Percentiles rank a stretch among this genome's conserved stretches.
phyloP scores from a whole-genome alignment of 2,797 vertebrate species.

The Microctenopoma lineatum region DNA sequence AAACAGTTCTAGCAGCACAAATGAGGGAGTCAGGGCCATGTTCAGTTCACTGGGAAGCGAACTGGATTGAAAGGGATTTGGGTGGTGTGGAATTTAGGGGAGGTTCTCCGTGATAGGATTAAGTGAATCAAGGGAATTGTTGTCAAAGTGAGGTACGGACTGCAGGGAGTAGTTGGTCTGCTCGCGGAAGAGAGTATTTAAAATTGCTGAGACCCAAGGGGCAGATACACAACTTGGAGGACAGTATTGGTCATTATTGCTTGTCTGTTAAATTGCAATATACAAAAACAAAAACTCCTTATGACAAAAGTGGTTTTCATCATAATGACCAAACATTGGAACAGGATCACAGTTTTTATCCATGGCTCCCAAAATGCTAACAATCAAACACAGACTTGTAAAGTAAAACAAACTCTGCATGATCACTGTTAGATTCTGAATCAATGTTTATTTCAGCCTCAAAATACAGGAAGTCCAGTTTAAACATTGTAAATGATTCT shows the following conservation, averaged over 20 bases:
- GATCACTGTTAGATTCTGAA: conserved; percentile 38
- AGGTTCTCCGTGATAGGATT: conserved; percentile 67
- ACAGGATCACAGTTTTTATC: background rate
- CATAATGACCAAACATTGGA: background rate
- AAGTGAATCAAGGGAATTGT: conserved; percentile 69
- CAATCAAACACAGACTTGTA: conserved; percentile 28
- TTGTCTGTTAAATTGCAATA: conserved; percentile 1
- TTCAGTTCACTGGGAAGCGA: conserved; percentile 52
- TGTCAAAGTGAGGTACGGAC: conserved; percentile 47
- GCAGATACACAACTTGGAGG: conserved; percentile 17
- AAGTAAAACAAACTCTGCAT: conserved; percentile 31
- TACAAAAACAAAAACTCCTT: conserved; percentile 8
- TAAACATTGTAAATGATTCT: conserved; percentile 63
- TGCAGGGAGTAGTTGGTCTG: conserved; percentile 31
- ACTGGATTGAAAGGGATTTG: conserved; percentile 57
- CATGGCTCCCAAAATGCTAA: conserved; percentile 2
- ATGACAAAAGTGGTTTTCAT: conserved; percentile 9
- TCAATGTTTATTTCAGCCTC: conserved; percentile 72
- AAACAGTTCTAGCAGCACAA: conserved; percentile 45
- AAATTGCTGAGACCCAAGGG: conserved; percentile 2
- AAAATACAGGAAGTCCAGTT: conserved; percentile 59
- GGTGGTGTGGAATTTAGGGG: conserved; percentile 66
- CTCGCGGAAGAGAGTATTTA: conserved; percentile 8
- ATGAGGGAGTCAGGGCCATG: conserved; percentile 18
- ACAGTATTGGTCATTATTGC: too few relatives aligned